Evolutionary conservation across 2,113 vertebrate species (phyloP).

Genomic region (Eubucco bourcierii): DNA sequence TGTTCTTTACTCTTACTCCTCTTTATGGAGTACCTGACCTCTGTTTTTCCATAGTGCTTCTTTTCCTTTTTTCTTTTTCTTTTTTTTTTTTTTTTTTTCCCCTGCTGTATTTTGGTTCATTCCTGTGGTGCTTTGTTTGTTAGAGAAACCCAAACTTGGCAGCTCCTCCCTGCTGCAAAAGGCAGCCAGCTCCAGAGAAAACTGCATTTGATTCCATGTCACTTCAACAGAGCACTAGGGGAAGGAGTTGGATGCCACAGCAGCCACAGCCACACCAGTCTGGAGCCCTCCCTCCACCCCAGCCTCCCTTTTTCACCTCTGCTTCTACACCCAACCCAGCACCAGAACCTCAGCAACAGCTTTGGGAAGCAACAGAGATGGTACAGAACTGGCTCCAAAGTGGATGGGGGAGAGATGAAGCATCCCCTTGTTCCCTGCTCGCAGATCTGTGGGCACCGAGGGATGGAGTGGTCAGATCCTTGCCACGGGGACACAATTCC

Average conservation of each 20-base stretch:
- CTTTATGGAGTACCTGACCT: background rate
- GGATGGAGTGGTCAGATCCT: background rate
- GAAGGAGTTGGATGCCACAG: background rate
- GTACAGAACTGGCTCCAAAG: background rate
- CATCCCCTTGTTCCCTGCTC: background rate
- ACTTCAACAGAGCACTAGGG: background rate
- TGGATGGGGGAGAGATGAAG: background rate
- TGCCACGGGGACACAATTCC: background rate
- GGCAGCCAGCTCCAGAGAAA: background rate
- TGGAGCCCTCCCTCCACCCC: background rate
- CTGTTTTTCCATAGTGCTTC: background rate
- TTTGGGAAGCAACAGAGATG: no score
- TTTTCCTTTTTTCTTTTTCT: background rate
- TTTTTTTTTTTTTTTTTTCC: no score
- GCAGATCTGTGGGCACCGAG: accelerated
- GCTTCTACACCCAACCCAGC: background rate
- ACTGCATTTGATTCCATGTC: background rate
- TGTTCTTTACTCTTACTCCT: background rate
- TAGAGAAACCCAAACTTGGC: background rate
- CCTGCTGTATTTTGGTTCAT: background rate
- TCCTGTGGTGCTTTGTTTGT: background rate
- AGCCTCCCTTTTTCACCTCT: background rate
- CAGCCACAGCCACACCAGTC: background rate
- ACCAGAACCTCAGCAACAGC: background rate
- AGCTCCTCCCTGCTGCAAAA: background rate